Base-by-base conservation (phyloP, 2,113 vertebrate genomes). In the Lampris megalopsis region DNA sequence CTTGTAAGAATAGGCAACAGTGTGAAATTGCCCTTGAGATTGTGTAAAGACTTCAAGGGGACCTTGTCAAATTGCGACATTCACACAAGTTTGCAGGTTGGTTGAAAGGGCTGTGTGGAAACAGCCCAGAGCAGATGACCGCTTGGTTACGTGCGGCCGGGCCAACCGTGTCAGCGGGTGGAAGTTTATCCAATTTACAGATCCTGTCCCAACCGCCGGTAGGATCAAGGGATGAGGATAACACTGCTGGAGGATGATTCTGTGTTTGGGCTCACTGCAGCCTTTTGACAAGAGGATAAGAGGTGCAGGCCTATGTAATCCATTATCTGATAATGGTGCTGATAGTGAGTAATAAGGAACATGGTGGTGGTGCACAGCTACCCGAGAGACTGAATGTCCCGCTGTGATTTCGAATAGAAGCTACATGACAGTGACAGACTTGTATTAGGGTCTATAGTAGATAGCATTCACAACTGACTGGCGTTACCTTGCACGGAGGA, bases 231-330 rank as follows among this genome's bases (percentile, higher is more conserved):
- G 2, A 40, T 50, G 40, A 58, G 56, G 24, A 58, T 41, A 41
- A 41, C 37, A 40, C 4, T 24, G 53, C 68, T 53, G 48, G 70
- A 70, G 73, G 58, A 63, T 41, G 38, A 69, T 37, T 62, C 53
- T 75, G 36, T 24, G 60, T 82, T 62, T 74, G 40, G 65, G 68
- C 9, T 67, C 80, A 67, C 6, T 73, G 53, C 13, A 56, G 68
- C 62, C 58, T 73, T 79, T 79, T 73, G 38, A 79, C 63, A 68
- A 65, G 71, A 63, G 77, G 68, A 81, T 74, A 42, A 71, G 43
- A 79, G 66, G 65, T 54, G 1, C 1, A 66, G n/a, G 49, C 68
- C 78, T 45, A 71, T 48, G 57, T 48, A 35, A 53, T 56, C 54
- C 59, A 69, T 79, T 40, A 69, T 67, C 45, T 70, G 53, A 58